Base-by-base conservation (phyloP, 2,113 vertebrate species). In the Paracyprichromis sp. region DNA sequence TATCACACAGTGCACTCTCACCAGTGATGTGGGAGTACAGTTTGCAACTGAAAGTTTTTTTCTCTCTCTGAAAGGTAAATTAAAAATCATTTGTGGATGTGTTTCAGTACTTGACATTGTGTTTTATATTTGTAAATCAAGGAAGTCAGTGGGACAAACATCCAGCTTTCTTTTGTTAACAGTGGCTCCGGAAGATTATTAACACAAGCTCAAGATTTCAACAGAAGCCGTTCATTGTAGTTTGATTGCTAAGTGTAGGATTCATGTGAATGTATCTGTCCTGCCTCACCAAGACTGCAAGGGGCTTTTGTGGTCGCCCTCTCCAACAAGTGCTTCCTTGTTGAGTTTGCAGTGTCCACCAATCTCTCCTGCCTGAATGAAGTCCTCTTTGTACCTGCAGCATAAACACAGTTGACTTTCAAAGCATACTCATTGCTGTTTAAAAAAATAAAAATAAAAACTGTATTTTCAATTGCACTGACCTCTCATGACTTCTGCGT, bases 261-360 rank as follows among this genome's bases (percentile, higher is more conserved):
- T 80, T 26, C 17, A 52, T 45, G 21, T 56, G 21, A 9, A 4
- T n/a, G 53, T 47, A 31, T 78, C 7, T 50, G 45, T 52, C 45
- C 9, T 21, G 57, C 5, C 97, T 97, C 95, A 99, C 99, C 99
- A 99, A 84, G 99, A 99, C 89, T 99, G 99, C 63, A 99, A 95
- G 36, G 98, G 98, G 93, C 99, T 99, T 94, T 98, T 99, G 86
- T 98, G 98, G 0, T 98, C 96, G 90, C 98, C 98, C 92, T 98
- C 97, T 43, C 97, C 96, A 83, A 94, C 86, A 87, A 99, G 95
- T 0, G 92, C 94, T 29, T 12, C 82, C 78, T 93, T 80, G 4
- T 98, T 93, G 2, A 99, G 96, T 38, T 93, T 90, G 90, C 99
- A 99, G 29, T 91, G 94, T 61, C 98, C 98, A 16, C 98, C 99